phyloP scores from a whole-genome alignment of 2,888 invertebrate genomes.

The Torymus aiolomorphi region DNA sequence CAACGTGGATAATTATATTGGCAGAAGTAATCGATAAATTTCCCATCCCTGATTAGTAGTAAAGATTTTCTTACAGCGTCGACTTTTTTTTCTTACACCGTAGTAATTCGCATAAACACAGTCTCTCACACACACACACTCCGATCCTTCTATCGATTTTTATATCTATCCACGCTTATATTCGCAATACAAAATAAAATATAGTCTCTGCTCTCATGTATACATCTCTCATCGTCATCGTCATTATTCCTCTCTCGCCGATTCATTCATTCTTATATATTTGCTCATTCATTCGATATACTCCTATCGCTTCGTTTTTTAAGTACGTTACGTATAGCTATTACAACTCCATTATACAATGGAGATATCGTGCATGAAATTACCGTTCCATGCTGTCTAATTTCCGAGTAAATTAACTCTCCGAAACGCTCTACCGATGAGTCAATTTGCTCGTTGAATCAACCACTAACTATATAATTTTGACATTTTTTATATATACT shows the following conservation, averaged over 20 bases:
- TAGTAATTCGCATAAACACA: constrained; percentile 46
- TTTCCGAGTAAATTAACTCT: constrained; percentile 51
- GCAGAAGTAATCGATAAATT: constrained; percentile 25
- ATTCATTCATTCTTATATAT: constrained; percentile 50
- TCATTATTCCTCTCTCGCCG: constrained; percentile 41
- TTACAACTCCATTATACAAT: constrained; percentile 38
- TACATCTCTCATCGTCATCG: constrained; percentile 44
- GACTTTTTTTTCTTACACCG: constrained; percentile 26
- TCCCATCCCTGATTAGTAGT: constrained; percentile 46
- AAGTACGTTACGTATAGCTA: constrained; percentile 42
- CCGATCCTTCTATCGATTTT: constrained; percentile 25
- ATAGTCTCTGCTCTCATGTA: constrained; percentile 45
- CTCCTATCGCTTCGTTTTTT: constrained; percentile 47
- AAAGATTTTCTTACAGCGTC: constrained; percentile 25
- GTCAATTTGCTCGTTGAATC: constrained; percentile 50
- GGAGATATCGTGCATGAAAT: constrained; percentile 51
- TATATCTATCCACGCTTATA: constrained; percentile 39
- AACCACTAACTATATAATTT: constrained; percentile 48
- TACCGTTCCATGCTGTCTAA: constrained; percentile 26
- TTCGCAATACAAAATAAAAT: constrained; percentile 36
- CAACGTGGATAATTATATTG: not conserved
- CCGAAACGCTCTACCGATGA: constrained; percentile 25
- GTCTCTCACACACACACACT: constrained; percentile 29
- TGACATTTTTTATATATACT: constrained; percentile 32
- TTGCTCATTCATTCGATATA: constrained; percentile 36